Percentiles rank a stretch among this genome's conserved stretches.
Conservation (phyloP, 2,797 vertebrate species). For the Siniperca obscura region DNA sequence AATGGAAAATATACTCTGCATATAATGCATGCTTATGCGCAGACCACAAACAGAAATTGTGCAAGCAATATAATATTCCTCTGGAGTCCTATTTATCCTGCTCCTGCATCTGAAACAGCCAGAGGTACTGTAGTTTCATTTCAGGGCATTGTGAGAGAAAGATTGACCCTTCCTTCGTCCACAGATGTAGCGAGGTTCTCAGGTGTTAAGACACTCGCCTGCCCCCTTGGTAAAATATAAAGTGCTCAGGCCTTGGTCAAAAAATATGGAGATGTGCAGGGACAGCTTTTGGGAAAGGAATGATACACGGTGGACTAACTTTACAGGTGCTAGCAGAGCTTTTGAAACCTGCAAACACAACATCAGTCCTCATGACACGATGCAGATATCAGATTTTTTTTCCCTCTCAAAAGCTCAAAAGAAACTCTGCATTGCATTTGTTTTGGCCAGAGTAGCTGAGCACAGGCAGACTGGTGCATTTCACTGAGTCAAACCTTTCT, state of each 20-base stretch:
- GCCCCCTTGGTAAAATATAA: not conserved
- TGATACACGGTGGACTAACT: conserved; percentile 36
- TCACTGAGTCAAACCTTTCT: conserved; percentile 51
- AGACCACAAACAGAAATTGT: conserved; percentile 56
- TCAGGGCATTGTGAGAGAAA: not conserved
- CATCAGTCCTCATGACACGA: conserved; percentile 58
- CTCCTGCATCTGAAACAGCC: conserved; percentile 30
- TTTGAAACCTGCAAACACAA: conserved; percentile 55
- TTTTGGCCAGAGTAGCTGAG: conserved; percentile 67
- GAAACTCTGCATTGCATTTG: conserved; percentile 70
- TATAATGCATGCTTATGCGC: conserved; percentile 48
- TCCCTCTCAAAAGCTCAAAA: conserved; percentile 57
- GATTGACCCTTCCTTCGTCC: conserved; percentile 3
- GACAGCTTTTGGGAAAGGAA: conserved; percentile 4
- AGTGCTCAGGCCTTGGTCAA: not conserved
- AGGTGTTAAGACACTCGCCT: not conserved
- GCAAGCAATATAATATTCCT: conserved; percentile 46
- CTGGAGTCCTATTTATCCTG: conserved; percentile 11
- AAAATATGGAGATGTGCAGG: not conserved
- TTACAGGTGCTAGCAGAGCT: conserved; percentile 60
- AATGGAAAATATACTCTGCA: conserved; percentile 71
- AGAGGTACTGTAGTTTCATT: conserved; percentile 24
- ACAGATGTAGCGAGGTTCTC: not conserved
- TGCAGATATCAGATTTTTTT: conserved; percentile 70
- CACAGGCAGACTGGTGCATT: conserved; percentile 54